Conservation (phyloP, 2,797 vertebrate genomes). For the Phrynocephalus vlangalii region DNA sequence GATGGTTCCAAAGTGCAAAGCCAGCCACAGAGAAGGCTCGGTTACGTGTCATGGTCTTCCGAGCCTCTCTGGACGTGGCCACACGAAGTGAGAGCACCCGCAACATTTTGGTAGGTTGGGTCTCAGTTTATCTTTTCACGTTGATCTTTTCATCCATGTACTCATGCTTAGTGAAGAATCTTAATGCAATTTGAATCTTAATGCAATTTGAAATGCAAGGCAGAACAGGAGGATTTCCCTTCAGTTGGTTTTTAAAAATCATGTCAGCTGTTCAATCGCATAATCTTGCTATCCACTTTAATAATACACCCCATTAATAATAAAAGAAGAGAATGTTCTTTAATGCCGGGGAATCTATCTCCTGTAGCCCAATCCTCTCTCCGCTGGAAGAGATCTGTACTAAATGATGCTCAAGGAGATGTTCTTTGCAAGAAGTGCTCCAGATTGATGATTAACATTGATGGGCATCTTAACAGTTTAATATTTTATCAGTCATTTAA, state of each 20-base stretch:
- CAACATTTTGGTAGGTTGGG: too few species aligned
- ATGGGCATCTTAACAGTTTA: not conserved
- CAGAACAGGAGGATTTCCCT: not conserved
- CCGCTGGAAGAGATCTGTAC: not conserved
- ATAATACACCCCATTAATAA: not conserved
- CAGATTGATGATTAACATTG: conserved; percentile 12
- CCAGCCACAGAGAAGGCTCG: too few species aligned
- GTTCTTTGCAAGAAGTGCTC: not conserved
- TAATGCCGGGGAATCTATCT: not conserved
- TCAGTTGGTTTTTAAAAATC: conserved; percentile 1
- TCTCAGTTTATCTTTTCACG: too few species aligned
- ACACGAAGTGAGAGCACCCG: too few species aligned
- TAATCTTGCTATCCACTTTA: conserved; percentile 6
- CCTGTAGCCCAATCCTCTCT: not conserved
- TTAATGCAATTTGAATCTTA: conserved; percentile 19
- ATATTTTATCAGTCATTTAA: conserved; percentile 23
- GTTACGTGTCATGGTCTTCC: too few species aligned
- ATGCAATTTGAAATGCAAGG: not conserved
- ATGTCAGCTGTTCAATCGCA: not conserved
- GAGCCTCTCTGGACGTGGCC: too few species aligned
- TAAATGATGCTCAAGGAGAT: not conserved
- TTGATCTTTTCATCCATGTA: too few species aligned
- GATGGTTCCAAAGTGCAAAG: too few species aligned
- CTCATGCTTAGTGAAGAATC: not conserved
- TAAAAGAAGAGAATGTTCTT: not conserved